Base-by-base conservation (phyloP, 2,113 vertebrate genomes). In the Atractosteus spatula region DNA sequence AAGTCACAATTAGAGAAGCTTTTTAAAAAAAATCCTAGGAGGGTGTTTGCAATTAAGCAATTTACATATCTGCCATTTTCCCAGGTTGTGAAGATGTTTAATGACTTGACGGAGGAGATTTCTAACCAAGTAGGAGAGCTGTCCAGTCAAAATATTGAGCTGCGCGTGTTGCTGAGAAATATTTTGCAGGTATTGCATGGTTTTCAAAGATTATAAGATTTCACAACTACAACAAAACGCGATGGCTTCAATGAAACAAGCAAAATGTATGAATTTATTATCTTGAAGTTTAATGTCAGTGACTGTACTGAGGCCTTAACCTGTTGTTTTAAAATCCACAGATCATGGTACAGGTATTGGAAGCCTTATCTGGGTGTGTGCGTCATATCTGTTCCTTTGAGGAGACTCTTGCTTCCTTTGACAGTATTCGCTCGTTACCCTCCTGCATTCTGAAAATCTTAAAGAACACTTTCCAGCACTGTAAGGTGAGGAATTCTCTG, bases 391-490 rank as follows among this genome's bases (percentile, higher is more conserved):
- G 92, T 80, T 82, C 89, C 0, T 80, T 92, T 55, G 91, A 93
- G 11, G 89, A 92, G 62, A 51, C 83, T 0, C 54, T 92, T 51
- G 68, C 88, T 29, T 29, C 29, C 41, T 81, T 96, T 51, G 80
- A 83, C 17, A 82, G 80, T 13, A 85, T 98, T 71, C 93, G 89
- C 62, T 96, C 94, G 16, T 90, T 99, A 2, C 95, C 95, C 0
- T 70, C 85, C 41, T 94, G 90, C 0, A 72, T 96, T 55, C 91
- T 98, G n/a, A 88, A 91, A 2, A 68, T 99, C 12, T 79, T 99
- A 8, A 95, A 86, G 85, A 90, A 88, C 80, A 92, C 92, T 0
- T 98, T 98, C 80, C 88, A 87, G 17, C 95, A 98, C 82, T 99
- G 97, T 84, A 98, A 95, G 94, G 97, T 98, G 57, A 11, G 71